These are phyloP conservation scores for Spilosoma lubricipeda DNA, from an alignment of 2,888 invertebrate species.

Conservation along the genomic window DNA sequence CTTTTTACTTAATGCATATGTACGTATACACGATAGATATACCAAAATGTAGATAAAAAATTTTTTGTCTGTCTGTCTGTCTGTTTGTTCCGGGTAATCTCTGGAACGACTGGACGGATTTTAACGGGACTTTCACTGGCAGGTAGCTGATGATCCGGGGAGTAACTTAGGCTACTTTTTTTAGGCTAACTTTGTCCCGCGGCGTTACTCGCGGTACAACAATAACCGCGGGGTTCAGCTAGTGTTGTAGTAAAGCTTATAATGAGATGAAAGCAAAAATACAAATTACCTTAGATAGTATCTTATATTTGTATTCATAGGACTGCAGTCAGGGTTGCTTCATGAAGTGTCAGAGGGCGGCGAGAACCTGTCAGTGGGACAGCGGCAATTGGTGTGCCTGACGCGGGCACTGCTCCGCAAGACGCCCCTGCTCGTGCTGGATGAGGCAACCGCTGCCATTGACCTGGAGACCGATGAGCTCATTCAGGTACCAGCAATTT, in stretches of 20 bases:
- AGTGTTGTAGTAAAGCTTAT: background rate
- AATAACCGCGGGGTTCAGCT: too few species aligned
- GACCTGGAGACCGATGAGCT: slow-evolving; percentile 96
- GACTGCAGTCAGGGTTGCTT: slow-evolving; percentile 90
- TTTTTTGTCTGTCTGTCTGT: too few species aligned
- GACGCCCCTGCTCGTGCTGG: slow-evolving; percentile 93
- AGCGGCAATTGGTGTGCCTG: slow-evolving; percentile 94
- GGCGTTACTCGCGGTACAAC: too few species aligned
- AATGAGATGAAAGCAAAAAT: background rate
- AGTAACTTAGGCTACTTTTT: too few species aligned
- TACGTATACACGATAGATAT: too few species aligned
- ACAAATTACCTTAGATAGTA: background rate
- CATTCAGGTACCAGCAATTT: slow-evolving; percentile 87
- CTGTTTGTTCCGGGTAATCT: too few species aligned
- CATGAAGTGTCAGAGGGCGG: slow-evolving; percentile 97
- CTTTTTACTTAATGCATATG: too few species aligned
- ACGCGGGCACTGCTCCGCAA: slow-evolving; percentile 94
- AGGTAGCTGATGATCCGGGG: too few species aligned
- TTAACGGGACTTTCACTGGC: too few species aligned
- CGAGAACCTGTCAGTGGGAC: slow-evolving; percentile 96
- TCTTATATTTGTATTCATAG: slow-evolving; percentile 63
- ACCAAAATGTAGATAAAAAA: too few species aligned
- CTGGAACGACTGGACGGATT: too few species aligned
- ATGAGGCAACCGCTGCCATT: slow-evolving; percentile 96
- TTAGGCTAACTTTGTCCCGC: too few species aligned